Percentiles rank a stretch among this genome's conserved stretches.
Conservation (phyloP, 35 echinoderm and acorn worm genomes). For the Apostichopus californicus region DNA sequence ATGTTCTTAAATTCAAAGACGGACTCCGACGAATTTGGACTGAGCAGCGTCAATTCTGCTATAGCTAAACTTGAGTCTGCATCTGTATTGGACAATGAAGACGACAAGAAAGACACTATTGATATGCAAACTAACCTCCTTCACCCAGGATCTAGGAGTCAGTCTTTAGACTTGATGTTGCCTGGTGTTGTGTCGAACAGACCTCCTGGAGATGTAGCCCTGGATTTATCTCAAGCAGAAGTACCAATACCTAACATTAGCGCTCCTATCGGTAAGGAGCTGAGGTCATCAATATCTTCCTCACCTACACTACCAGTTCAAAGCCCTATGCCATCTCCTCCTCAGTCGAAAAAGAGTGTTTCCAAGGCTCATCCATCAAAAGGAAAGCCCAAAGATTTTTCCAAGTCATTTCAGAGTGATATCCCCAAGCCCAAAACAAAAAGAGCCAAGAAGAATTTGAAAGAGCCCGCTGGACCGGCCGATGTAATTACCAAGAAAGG, state of each 20-base stretch:
- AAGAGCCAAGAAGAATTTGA: slow-evolving; percentile 52
- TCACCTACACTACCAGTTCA: slow-evolving; percentile 15
- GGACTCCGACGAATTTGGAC: slow-evolving; percentile 50
- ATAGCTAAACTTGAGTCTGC: slow-evolving; percentile 58
- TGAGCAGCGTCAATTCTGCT: slow-evolving; percentile 70
- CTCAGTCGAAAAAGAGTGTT: slow-evolving; percentile 7
- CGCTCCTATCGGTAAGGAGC: slow-evolving; percentile 25
- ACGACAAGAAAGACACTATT: slow-evolving; percentile 3
- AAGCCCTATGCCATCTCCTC: slow-evolving; percentile 12
- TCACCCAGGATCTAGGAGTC: neutral
- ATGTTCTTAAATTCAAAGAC: slow-evolving; percentile 38
- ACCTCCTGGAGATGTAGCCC: neutral
- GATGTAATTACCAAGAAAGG: slow-evolving; percentile 64
- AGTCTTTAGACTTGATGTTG: neutral
- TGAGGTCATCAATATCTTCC: slow-evolving; percentile 31
- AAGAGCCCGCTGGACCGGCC: slow-evolving; percentile 54
- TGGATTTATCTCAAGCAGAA: slow-evolving; percentile 27
- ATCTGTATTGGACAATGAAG: slow-evolving; percentile 29
- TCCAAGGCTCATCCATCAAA: slow-evolving; percentile 63
- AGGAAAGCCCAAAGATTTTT: slow-evolving; percentile 89
- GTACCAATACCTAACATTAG: neutral
- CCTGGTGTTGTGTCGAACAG: slow-evolving; percentile 3
- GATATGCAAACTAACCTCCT: neutral
- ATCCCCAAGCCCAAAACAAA: slow-evolving; percentile 47
- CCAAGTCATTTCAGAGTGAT: slow-evolving; percentile 60